These are phyloP conservation scores for Pherbina coryleti DNA, from an alignment of 2,888 invertebrate species.

Conservation along the genomic window DNA sequence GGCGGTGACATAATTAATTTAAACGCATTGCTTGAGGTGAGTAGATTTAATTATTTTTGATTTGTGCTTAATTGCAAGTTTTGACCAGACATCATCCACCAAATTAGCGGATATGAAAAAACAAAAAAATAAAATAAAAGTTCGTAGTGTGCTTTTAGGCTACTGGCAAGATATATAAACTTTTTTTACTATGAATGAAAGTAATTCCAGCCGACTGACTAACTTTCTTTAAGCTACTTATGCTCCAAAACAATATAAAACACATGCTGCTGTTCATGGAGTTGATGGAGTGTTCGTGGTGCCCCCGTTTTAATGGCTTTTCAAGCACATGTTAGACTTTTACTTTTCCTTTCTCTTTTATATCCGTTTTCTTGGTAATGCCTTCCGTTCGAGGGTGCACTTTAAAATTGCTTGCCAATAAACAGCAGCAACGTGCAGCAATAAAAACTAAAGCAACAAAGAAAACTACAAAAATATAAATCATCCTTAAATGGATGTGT, in stretches of 20 bases:
- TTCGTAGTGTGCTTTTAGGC: too few relatives aligned
- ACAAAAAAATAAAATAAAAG: too few relatives aligned
- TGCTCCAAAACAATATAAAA: too few relatives aligned
- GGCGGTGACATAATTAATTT: neutral
- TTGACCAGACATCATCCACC: neutral
- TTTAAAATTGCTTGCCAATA: conserved; percentile 3
- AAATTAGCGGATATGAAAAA: neutral
- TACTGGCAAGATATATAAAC: too few relatives aligned
- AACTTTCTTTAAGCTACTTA: too few relatives aligned
- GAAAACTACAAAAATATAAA: conserved; percentile 3
- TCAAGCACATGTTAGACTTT: conserved; percentile 17
- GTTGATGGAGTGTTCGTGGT: neutral
- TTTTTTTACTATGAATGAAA: too few relatives aligned
- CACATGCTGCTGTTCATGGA: too few relatives aligned
- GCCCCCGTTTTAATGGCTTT: conserved; percentile 10
- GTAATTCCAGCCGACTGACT: too few relatives aligned
- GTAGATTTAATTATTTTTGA: neutral
- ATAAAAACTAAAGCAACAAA: conserved; percentile 5
- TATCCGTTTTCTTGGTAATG: conserved; percentile 8
- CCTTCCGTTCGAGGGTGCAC: conserved; percentile 5
- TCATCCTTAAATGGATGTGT: conserved; percentile 14
- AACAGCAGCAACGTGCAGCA: neutral
- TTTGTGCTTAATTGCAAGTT: neutral
- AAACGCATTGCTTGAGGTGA: neutral
- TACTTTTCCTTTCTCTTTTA: neutral